Evolutionary conservation across 2,888 invertebrate species (phyloP), one percentile per base, ranked within the genome.

Genomic region (Macrostomum cliftonense): DNA sequence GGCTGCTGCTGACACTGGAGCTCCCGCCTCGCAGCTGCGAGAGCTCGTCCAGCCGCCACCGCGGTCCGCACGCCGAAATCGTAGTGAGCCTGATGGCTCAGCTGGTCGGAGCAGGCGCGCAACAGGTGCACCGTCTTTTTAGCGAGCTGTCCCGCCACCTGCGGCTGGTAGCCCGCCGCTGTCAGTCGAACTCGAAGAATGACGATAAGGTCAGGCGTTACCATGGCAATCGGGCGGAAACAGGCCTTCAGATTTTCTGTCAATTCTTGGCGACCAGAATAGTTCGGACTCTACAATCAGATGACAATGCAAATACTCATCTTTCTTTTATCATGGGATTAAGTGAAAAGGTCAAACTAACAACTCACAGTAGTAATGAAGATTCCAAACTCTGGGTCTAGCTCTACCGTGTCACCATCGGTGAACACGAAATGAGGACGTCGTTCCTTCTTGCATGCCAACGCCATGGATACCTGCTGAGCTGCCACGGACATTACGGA

Each of bases 201-300:
- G 62, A 93, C 93, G 72, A 89, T 91, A 51, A 91, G 74, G 68
- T 93, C 93, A 0, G 93, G 91, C 14, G 93, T 91, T 91, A 93
- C 91, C 93, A 93, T 93, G 40, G 93, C 88, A 0, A 93, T 91
- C 0, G 89, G 89, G 47, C 93, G 79, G 71, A 93, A 93, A 71
- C 91, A 91, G 59, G 93, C 88, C 75, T 93, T 93, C 57, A 93
- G 74, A 72, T 93, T 93, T 73, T 93, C 93, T 0, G 93, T 91
- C 45, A 93, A 70, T 67, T 91, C 91, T 62, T 91, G 91, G 50
- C 93, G 78, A 0, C 91, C 91, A 28, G 91, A 91, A 65, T 93
- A 93, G 0, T 91, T 91, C n/a, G 91, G 91, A 75, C 93, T 93
- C 89, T 89, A 64, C 11, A n/a, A 42, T 42, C 12, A 12, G 17